These are phyloP conservation scores for Drosophila cognata DNA, from an alignment of 2,888 invertebrate genomes.

Conservation along the genomic window DNA sequence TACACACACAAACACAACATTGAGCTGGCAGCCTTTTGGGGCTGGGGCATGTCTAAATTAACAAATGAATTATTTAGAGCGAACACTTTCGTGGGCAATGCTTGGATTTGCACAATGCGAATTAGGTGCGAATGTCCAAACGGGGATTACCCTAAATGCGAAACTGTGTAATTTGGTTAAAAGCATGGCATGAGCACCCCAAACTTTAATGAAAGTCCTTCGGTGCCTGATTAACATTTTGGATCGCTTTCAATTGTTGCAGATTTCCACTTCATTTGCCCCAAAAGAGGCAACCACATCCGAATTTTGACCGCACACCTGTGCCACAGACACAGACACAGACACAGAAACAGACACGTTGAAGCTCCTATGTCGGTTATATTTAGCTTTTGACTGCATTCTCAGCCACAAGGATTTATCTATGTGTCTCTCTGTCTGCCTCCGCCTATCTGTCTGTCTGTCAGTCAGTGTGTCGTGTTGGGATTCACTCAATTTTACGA, in stretches of 20 bases:
- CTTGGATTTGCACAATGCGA: constrained; percentile 68
- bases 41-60: constrained; percentile 69
- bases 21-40: constrained; percentile 1
- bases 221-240: neutral
- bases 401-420: neutral
- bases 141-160: constrained; percentile 72
- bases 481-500: constrained; percentile 43
- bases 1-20: constrained; percentile 33
- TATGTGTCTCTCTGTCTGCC: neutral
- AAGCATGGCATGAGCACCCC: constrained; percentile 47
- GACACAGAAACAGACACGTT: neutral
- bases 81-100: constrained; percentile 73
- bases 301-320: constrained; percentile 24
- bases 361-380: neutral
- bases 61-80: constrained; percentile 78
- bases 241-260: constrained; percentile 6
- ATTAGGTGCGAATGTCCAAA: constrained; percentile 76
- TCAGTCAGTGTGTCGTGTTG: constrained; percentile 14
- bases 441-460: constrained; percentile 1
- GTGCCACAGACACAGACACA: neutral
- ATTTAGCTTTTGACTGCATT: constrained; percentile 2
- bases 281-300: neutral
- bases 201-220: constrained; percentile 31
- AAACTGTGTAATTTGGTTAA: constrained; percentile 72
- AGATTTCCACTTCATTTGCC: constrained; percentile 11